These are phyloP conservation scores for Oreortyx pictus DNA, from an alignment of 2,797 vertebrate genomes.

Conservation along the genomic window DNA sequence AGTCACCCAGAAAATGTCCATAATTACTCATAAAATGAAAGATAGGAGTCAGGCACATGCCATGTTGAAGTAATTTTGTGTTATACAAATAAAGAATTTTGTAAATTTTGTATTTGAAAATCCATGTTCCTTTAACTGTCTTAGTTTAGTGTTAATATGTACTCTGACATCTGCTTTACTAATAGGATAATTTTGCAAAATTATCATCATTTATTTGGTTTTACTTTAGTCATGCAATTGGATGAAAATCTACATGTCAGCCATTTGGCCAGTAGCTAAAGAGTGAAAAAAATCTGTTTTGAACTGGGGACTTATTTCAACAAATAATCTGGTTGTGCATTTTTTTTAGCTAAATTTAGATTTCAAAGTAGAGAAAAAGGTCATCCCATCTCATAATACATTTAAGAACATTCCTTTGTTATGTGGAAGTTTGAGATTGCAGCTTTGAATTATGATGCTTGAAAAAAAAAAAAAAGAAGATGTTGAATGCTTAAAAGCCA, in stretches of 20 bases:
- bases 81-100: constrained; percentile 9
- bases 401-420: neutral
- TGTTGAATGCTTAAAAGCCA: constrained; percentile 29
- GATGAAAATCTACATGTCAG: constrained; percentile 11
- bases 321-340: neutral
- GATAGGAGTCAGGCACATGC: neutral
- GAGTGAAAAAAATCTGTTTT: neutral
- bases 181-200: constrained; percentile 52
- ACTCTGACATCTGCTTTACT: constrained; percentile 35
- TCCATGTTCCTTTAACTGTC: constrained; percentile 42
- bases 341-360: constrained; percentile 1
- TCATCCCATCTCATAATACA: neutral
- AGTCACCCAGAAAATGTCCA: neutral
- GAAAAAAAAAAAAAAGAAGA: neutral
- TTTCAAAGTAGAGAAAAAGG: constrained; percentile 21
- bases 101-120: constrained; percentile 23
- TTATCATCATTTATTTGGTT: constrained; percentile 28
- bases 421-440: neutral
- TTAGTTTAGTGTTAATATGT: constrained; percentile 37
- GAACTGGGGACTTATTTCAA: neutral
- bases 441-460: constrained; percentile 11
- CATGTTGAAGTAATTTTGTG: constrained; percentile 20
- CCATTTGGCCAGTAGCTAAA: constrained; percentile 22
- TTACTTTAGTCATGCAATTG: constrained; percentile 28
- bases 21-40: neutral